Base-by-base conservation (phyloP, 2,888 invertebrate species). In the Lysandra coridon region DNA sequence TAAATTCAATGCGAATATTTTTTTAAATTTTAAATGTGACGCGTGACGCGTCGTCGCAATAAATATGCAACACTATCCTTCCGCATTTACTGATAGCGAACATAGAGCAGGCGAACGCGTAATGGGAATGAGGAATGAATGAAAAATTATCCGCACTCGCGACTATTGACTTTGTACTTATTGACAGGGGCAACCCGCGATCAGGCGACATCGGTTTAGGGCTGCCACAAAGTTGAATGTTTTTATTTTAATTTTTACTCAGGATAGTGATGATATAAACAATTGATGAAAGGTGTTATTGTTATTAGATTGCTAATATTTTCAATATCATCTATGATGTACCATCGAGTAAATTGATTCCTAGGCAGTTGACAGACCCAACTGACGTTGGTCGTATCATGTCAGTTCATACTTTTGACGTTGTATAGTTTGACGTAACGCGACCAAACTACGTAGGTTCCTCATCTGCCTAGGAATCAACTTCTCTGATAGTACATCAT, bases 101-200 rank as follows among this genome's bases (percentile, higher is more conserved):
- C 84, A 12, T 0, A 14, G 30, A 30, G 85, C 84, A 85, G 85
- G 84, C 85, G 69, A 69, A 86, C 83, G 82, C 84, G 87, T 89
- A 91, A 91, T 91, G 88, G 88, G 86, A 85, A 88, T 88, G 88
- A 87, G 89, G 87, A 85, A 89, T 88, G 88, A 88, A 91, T 92
- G 92, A 93, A 93, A 93, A 92, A 93, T 92, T 91, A 92, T 92
- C 91, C 90, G 86, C 88, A 90, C 88, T 87, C 88, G 84, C 88
- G 87, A 88, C 87, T 92, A 91, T 92, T 92, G 92, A 91, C 90
- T 90, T 87, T 88, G 86, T 85, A 87, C 88, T 87, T 86, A 87
- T 88, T 88, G 90, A 90, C 89, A 86, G 87, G 90, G 90, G 89
- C 89, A 74, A 79, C 79, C 30, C 79, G 74, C 74, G 88, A 88